Evolutionary conservation across 1,140 invertebrate species (phyloP), one percentile per base, ranked within the genome.

Genomic region (Hyles vespertilio): DNA sequence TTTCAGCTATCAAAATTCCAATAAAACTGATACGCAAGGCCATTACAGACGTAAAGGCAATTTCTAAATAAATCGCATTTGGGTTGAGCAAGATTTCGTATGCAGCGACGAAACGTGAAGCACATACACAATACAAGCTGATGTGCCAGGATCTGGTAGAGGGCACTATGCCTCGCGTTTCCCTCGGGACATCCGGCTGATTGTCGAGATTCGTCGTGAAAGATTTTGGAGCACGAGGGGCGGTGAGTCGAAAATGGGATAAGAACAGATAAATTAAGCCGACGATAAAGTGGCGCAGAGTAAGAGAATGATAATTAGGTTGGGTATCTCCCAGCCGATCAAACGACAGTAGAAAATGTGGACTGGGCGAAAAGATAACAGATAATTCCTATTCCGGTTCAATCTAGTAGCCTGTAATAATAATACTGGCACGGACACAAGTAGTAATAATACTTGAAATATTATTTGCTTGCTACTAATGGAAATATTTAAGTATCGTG

Each of bases 251-350:
- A 43, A 54, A 54, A 45, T 22, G 40, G 40, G 33, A 54, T 7
- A 22, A 44, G 22, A 54, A 43, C 12, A 43, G 52, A 44, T 54
- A 32, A 44, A 44, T 54, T 43, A 11, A 54, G 12, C 36, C 36
- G 32, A 48, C 44, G 54, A 56, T 48, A 56, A 56, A 47, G 32
- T 32, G 44, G 45, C 45, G 46, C 9, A 32, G 12, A 56, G 45
- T 10, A 33, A 47, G 45, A 56, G 44, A 56, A 56, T 48, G 54
- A 48, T 56, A 56, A 56, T 56, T 56, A 56, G 44, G 32, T 56
- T 6, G 32, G 44, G 46, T 44, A 48, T 36, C 32, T 36, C 32
- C 7, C 45, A 9, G 33, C 45, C 45, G 45, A 56, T 56, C 54
- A 56, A 47, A 48, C 44, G 54, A 34, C 54, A 11, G n/a, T 34